Evolutionary conservation across 2,113 vertebrate species (phyloP).

Genomic region (Tupaia chinensis): DNA sequence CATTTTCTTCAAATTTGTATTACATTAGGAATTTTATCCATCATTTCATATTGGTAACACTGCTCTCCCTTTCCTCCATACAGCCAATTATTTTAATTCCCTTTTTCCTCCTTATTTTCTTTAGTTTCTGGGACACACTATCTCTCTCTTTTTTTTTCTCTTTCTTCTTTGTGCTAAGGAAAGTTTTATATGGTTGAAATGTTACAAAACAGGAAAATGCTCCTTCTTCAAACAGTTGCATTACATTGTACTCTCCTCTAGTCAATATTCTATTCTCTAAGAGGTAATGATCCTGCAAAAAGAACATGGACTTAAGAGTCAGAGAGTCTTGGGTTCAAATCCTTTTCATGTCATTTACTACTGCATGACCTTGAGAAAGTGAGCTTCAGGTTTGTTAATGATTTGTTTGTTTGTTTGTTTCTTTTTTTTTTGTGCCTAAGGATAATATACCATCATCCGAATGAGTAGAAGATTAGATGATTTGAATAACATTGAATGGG

Average conservation of each 20-base stretch:
- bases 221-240: neutral
- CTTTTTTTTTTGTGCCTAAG: neutral
- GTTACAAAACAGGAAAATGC: neutral
- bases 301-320: neutral
- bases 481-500: neutral
- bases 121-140: neutral
- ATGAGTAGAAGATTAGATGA: slow-evolving; percentile 18
- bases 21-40: neutral
- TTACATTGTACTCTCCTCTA: neutral
- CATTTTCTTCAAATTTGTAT: neutral
- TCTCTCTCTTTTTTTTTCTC: neutral
- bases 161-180: neutral
- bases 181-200: neutral
- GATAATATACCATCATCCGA: neutral
- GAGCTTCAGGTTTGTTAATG: neutral
- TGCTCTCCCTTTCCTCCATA: neutral
- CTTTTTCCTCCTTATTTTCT: neutral
- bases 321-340: slow-evolving; percentile 17
- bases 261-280: neutral
- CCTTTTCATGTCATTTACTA: neutral
- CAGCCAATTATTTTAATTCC: neutral
- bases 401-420: neutral
- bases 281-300: neutral
- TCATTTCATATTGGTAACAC: neutral
- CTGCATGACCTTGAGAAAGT: neutral